phyloP scores from a whole-genome alignment of 2,113 vertebrate genomes.

The Laticauda laticaudata region DNA sequence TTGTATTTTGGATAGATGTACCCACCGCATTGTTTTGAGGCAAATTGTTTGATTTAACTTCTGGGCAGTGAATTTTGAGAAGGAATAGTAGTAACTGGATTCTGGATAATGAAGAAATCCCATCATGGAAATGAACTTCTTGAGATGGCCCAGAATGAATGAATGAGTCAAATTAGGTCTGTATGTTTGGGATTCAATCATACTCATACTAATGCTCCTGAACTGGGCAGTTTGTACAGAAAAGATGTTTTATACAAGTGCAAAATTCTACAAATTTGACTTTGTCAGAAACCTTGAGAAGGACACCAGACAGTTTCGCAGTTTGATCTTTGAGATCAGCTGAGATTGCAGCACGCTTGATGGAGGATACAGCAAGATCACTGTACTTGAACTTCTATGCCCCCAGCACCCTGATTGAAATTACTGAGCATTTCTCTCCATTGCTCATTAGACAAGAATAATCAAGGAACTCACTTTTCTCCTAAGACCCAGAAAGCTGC shows the following conservation, averaged over 20 bases:
- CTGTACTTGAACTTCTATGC: not conserved
- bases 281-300: not conserved
- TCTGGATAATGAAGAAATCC: not conserved
- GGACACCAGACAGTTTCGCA: not conserved
- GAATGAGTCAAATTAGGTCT: not conserved
- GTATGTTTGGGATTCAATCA: not conserved
- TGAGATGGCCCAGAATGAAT: not conserved
- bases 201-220: not conserved
- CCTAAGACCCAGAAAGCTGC: not conserved
- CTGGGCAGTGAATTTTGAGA: not conserved
- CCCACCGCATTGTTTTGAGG: not conserved
- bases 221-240: not conserved
- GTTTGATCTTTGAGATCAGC: not conserved
- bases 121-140: not conserved
- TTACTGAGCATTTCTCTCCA: not conserved
- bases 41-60: not conserved
- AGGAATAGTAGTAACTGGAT: not conserved
- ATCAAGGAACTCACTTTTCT: not conserved
- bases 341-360: not conserved
- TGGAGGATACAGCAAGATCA: not conserved
- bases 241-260: not conserved
- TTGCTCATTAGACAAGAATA: not conserved
- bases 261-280: not conserved
- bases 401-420: not conserved
- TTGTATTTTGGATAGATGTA: fast-evolving